phyloP scores from a whole-genome alignment of 2,113 vertebrate genomes.

The Phrynosoma platyrhinos region DNA sequence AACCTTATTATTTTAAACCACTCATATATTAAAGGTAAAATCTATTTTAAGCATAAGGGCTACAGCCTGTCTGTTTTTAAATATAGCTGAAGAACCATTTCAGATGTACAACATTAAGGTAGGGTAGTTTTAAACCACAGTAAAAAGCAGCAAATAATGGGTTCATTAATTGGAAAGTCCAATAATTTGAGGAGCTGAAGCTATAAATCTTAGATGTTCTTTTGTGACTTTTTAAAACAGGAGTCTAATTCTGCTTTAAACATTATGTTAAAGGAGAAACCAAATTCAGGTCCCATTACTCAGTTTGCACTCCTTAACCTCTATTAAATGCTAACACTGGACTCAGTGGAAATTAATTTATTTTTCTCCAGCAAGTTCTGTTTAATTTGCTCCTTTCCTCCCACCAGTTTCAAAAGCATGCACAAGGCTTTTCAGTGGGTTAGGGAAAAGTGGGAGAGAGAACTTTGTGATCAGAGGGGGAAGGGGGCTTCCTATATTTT shows the following conservation, averaged over 20 bases:
- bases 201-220: conserved; percentile 20
- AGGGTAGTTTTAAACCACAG: neutral
- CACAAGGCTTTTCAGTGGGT: neutral
- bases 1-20: neutral
- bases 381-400: neutral
- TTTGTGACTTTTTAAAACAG: conserved; percentile 31
- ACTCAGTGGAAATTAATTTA: neutral
- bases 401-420: neutral
- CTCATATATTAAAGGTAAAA: conserved; percentile 12
- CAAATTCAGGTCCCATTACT: conserved; percentile 16
- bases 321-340: neutral
- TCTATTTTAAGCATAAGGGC: neutral
- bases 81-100: neutral
- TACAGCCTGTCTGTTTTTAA: neutral
- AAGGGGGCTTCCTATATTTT: too few species aligned
- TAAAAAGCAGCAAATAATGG: neutral
- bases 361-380: neutral
- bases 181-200: neutral
- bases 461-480: too few species aligned
- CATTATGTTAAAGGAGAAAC: conserved; percentile 8
- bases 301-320: conserved; percentile 4
- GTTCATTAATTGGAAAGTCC: conserved; percentile 23
- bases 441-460: neutral
- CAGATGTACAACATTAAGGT: neutral
- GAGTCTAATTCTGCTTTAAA: conserved; percentile 34